Conservation (phyloP, 2,797 vertebrate genomes). For the Threskiornis aethiopicus region DNA sequence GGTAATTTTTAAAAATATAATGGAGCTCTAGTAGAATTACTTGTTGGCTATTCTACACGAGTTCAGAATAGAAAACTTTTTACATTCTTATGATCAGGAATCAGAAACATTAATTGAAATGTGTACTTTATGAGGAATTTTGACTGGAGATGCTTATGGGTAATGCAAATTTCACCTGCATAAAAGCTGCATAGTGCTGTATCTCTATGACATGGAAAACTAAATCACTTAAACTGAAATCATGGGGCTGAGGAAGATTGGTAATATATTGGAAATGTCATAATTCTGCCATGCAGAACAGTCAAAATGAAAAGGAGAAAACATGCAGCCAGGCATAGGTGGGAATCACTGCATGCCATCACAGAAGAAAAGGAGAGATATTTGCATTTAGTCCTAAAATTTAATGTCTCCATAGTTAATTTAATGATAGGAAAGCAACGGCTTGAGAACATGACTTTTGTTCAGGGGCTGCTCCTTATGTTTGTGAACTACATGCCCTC, state of each 20-base stretch:
- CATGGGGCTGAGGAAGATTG: background rate
- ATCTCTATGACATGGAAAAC: background rate
- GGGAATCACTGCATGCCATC: background rate
- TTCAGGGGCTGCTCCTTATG: background rate
- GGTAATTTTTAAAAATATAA: background rate
- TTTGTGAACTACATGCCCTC: background rate
- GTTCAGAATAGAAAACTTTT: background rate
- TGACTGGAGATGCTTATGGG: background rate
- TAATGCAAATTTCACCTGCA: background rate
- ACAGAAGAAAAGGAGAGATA: background rate
- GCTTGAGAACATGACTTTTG: background rate
- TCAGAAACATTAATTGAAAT: slow-evolving; percentile 31
- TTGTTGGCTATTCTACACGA: background rate
- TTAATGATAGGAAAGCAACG: background rate
- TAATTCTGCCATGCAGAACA: background rate
- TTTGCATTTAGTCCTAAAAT: background rate
- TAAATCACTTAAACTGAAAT: background rate
- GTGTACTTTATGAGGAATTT: background rate
- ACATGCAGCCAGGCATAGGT: background rate
- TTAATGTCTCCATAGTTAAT: background rate
- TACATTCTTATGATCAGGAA: background rate
- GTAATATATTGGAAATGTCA: background rate
- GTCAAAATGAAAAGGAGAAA: background rate
- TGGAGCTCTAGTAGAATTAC: background rate
- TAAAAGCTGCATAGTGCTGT: background rate